phyloP scores from a whole-genome alignment of 2,113 vertebrate species.

The Entomyzon cyanotis region DNA sequence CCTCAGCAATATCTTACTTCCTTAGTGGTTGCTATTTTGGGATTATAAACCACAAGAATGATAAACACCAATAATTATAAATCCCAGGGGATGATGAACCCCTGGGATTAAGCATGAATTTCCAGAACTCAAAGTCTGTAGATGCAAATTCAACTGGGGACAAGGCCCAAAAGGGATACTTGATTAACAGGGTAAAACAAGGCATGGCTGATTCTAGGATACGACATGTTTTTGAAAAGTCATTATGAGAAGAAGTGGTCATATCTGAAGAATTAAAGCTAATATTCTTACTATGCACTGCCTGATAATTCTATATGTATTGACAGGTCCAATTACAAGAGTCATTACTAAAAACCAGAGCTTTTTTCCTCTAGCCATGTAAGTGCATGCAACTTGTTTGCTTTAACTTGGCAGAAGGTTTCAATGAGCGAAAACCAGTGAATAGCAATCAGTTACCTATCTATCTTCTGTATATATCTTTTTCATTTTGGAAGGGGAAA shows the following conservation, averaged over 20 bases:
- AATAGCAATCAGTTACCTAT: background rate
- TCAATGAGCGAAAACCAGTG: background rate
- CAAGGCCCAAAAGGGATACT: background rate
- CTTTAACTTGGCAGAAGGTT: background rate
- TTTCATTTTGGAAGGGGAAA: background rate
- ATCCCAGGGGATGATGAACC: background rate
- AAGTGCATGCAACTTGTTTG: background rate
- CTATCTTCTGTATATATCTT: background rate
- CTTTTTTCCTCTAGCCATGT: accelerated
- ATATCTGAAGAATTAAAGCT: background rate
- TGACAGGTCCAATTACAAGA: background rate
- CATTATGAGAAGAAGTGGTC: background rate
- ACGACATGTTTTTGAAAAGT: background rate
- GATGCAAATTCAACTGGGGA: background rate
- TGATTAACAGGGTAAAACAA: background rate
- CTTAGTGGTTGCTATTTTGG: background rate
- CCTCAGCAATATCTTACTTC: background rate
- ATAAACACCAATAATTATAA: background rate
- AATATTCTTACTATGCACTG: background rate
- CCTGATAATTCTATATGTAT: background rate
- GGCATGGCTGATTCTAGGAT: background rate
- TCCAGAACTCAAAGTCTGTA: background rate
- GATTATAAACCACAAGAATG: background rate
- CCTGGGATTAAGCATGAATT: background rate
- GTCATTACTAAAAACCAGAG: background rate